These are phyloP conservation scores for Habropoda laboriosa DNA, from an alignment of 1,140 invertebrate species.

Conservation along the genomic window DNA sequence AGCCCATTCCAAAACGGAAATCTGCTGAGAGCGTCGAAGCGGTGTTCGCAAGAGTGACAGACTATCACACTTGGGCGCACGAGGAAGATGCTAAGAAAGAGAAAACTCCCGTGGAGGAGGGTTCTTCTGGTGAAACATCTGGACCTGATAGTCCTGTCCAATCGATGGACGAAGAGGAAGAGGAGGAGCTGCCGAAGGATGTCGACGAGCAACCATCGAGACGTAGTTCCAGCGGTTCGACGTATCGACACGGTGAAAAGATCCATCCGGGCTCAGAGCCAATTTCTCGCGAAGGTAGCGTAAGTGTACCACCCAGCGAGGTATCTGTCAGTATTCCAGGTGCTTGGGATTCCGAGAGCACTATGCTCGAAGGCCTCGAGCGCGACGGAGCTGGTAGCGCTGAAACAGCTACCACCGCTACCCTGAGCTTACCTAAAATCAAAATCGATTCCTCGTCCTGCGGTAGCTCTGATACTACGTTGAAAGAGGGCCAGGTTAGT, in stretches of 20 bases:
- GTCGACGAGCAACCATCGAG: conserved; percentile 73
- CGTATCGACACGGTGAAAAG: conserved; percentile 75
- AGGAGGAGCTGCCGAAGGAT: conserved; percentile 71
- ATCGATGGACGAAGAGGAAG: conserved; percentile 83
- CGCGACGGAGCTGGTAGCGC: conserved; percentile 72
- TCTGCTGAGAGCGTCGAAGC: conserved; percentile 76
- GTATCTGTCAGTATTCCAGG: conserved; percentile 77
- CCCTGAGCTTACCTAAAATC: conserved; percentile 82
- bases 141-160: conserved; percentile 91
- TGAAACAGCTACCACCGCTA: conserved; percentile 72
- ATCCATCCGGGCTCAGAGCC: conserved; percentile 74
- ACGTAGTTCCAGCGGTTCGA: conserved; percentile 75
- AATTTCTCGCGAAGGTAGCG: conserved; percentile 77
- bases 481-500: conserved; percentile 81
- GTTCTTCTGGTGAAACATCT: conserved; percentile 91
- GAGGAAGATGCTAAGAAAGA: conserved; percentile 80
- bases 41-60: conserved; percentile 81
- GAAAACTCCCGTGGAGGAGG: conserved; percentile 80
- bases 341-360: conserved; percentile 78
- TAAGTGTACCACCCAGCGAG: conserved; percentile 77
- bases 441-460: conserved; percentile 80
- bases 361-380: conserved; percentile 74
- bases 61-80: conserved; percentile 80
- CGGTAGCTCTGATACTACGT: conserved; percentile 71
- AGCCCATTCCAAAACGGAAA: conserved; percentile 78